A percentile compares a stretch with the other conserved stretches of the same genome.
Evolutionary conservation across 1,140 invertebrate genomes (phyloP).

Genomic region (Pseudomyrmex sp.): DNA sequence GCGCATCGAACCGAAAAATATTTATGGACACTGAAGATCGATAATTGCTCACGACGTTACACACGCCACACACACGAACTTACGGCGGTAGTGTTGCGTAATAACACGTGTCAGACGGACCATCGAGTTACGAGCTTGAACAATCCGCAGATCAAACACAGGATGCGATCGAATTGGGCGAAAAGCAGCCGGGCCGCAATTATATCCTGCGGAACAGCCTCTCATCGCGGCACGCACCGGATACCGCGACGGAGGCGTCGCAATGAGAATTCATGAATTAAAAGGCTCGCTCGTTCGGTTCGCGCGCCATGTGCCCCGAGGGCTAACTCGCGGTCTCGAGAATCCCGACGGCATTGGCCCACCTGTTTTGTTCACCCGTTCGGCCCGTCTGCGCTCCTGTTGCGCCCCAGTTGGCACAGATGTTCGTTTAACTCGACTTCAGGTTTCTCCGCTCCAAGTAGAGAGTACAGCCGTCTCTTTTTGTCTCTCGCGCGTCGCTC

Average conservation of each 20-base stretch:
- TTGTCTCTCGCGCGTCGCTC: slow-evolving; percentile 14
- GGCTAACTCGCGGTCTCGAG: slow-evolving; percentile 57
- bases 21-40: too few species aligned
- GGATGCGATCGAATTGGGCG: slow-evolving; percentile 35
- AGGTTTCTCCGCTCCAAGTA: slow-evolving; percentile 1
- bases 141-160: slow-evolving; percentile 51
- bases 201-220: neutral
- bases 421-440: slow-evolving; percentile 74
- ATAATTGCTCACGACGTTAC: too few species aligned
- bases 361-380: slow-evolving; percentile 81
- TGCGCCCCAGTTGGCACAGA: slow-evolving; percentile 81
- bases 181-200: slow-evolving; percentile 1
- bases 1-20: too few species aligned
- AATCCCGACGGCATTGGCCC: slow-evolving; percentile 75
- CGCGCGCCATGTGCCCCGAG: slow-evolving; percentile 57
- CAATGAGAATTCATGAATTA: slow-evolving; percentile 68
- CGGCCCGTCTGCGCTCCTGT: slow-evolving; percentile 73
- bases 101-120: slow-evolving; percentile 6
- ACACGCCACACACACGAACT: neutral
- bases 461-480: slow-evolving; percentile 32
- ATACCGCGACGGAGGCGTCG: slow-evolving; percentile 49
- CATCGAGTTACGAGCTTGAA: slow-evolving; percentile 31
- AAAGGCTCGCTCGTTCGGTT: slow-evolving; percentile 39
- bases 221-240: slow-evolving; percentile 27
- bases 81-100: slow-evolving; percentile 22